Conservation (phyloP, 2,888 invertebrate species). For the Thereva unica region DNA sequence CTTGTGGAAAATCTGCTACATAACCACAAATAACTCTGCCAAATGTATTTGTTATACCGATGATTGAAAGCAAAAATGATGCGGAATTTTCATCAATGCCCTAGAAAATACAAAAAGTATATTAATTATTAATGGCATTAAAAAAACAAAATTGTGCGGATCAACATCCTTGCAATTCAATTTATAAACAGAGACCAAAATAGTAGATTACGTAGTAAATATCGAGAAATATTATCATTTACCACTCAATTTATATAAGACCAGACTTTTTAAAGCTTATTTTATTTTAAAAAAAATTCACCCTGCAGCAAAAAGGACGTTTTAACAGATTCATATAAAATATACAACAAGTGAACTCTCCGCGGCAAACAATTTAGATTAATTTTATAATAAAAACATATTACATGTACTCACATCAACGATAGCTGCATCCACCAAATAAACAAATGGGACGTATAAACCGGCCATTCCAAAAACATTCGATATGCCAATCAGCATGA, state of each 20-base stretch:
- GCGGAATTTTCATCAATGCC: slow-evolving; percentile 73
- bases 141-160: neutral
- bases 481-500: slow-evolving; percentile 89
- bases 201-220: too few relatives aligned
- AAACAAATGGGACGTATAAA: slow-evolving; percentile 95
- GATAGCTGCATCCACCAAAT: slow-evolving; percentile 81
- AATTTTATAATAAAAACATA: slow-evolving; percentile 18
- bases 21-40: slow-evolving; percentile 89
- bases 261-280: too few relatives aligned
- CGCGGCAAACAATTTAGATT: neutral
- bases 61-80: slow-evolving; percentile 64
- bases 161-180: too few relatives aligned
- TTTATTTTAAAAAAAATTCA: too few relatives aligned
- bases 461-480: slow-evolving; percentile 98
- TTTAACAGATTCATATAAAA: too few relatives aligned
- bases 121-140: neutral
- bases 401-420: slow-evolving; percentile 64
- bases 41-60: slow-evolving; percentile 91
- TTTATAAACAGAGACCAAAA: too few relatives aligned
- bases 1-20: slow-evolving; percentile 88
- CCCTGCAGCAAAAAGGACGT: too few relatives aligned
- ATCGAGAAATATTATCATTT: too few relatives aligned
- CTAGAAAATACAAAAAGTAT: slow-evolving; percentile 58
- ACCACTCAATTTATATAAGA: too few relatives aligned
- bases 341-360: too few relatives aligned